phyloP scores from a whole-genome alignment of 1,140 invertebrate species.

The Ooceraea biroi region DNA sequence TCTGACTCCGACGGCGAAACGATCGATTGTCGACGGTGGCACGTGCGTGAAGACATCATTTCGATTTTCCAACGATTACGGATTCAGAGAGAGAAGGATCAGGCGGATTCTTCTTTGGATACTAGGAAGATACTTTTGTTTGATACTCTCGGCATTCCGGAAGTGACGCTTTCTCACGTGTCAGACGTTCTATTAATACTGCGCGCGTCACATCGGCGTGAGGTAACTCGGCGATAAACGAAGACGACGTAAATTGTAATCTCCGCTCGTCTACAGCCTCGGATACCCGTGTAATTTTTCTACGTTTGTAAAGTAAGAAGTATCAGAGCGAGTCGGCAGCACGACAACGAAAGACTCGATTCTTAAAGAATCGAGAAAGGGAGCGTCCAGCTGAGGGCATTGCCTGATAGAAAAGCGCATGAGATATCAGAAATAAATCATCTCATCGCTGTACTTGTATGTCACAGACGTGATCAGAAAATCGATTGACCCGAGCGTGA shows the following conservation, averaged over 20 bases:
- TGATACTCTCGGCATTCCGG: background rate
- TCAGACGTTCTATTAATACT: background rate
- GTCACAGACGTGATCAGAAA: slow-evolving; percentile 55
- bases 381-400: background rate
- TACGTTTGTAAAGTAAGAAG: background rate
- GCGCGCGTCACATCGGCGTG: background rate
- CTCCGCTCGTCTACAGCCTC: too few species aligned
- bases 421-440: slow-evolving; percentile 36
- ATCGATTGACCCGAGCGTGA: slow-evolving; percentile 31
- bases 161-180: background rate
- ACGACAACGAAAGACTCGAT: slow-evolving; percentile 18
- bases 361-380: background rate
- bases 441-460: slow-evolving; percentile 22
- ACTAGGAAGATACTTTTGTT: background rate
- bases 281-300: too few species aligned
- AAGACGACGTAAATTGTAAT: background rate
- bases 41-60: background rate
- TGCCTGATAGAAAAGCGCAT: slow-evolving; percentile 31
- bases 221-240: background rate
- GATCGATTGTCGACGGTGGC: too few species aligned
- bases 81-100: background rate
- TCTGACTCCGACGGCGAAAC: slow-evolving; percentile 43
- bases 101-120: too few species aligned
- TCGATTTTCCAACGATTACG: slow-evolving; percentile 13
- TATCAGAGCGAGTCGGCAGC: background rate